Base-by-base conservation (phyloP, 2,113 vertebrate species). In the Ciconia boyciana region DNA sequence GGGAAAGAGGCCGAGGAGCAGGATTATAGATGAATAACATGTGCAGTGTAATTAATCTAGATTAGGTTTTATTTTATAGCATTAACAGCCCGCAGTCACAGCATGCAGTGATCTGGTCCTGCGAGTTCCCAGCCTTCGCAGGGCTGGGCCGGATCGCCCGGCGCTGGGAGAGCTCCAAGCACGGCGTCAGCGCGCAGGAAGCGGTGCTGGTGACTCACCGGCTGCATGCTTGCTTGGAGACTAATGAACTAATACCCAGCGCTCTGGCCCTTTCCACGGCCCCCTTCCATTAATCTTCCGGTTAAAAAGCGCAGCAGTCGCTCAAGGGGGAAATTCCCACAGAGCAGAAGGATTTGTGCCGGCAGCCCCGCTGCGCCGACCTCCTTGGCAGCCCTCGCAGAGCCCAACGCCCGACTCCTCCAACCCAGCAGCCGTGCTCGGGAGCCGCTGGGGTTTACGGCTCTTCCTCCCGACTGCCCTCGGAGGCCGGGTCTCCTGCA, bases 201-300 rank as follows among this genome's bases (percentile, higher is more conserved):
- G 94, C 51, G 21, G 57, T 3, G 87, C 55, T 34, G 84, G 77
- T 96, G 96, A 97, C 89, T 97, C 97, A 97, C 52, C 4, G 36
- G 26, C 89, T 83, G 92, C 86, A 1, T 18, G 83, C 71, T 61
- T 41, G 85, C 94, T 48, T 14, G 36, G 79, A 94, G 85, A 87
- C 90, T 31, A 15, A 93, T 78, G 87, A 90, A 90, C 93, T 71
- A 46, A 89, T 46, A 61, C 60, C 81, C 85, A 2, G 43, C 90
- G 8, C 85, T 72, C 32, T 2, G 66, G 85, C 94, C 95, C 95
- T 93, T 94, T 89, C 95, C 91, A 87, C 31, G 71, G 94, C 92
- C 92, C 81, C 69, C 46, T 80, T 58, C 89, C 90, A 94, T 95
- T 84, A 64, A 94, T 90, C 94, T 95, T 84, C 52, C 28, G 34